Base-by-base conservation (phyloP, 2,113 vertebrate species). In the Malurus melanocephalus region DNA sequence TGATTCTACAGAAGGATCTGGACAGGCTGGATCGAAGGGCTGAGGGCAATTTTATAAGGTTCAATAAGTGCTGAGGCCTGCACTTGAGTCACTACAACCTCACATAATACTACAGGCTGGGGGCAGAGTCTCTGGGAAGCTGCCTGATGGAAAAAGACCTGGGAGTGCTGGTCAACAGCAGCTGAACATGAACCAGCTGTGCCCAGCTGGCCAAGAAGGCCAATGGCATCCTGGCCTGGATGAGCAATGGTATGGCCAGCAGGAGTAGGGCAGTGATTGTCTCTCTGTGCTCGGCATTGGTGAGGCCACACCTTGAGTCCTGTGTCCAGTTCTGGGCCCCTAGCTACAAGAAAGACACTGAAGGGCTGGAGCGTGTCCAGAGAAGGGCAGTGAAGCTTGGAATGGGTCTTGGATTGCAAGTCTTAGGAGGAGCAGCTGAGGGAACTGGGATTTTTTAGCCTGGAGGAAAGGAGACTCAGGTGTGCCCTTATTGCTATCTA, bases 261-360 rank as follows among this genome's bases (percentile, higher is more conserved):
- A 62, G 71, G 18, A 24, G 2, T 5, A 45, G 32, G 64, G 35
- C 18, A 64, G 19, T 8, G 28, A 13, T 4, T 0, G 19, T 56
- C 3, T 3, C 16, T 7, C 11, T 45, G 4, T 24, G 15, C 43
- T 30, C 0, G 0, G 35, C 32, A 6, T 16, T 32, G 51, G 11
- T 49, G 33, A 32, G 21, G 17, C 15, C 4, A 13, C 23, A 13
- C 23, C 27, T 77, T 0, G 0, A 28, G 10, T 52, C 7, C 16
- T 26, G 19, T n/a, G 13, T 46, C 16, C 4, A 7, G 23, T 83
- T 89, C 0, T 51, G 57, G 27, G 45, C 19, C 28, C 8, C 27
- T 57, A 32, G 51, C 11, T 38, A 13, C 19, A 21, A 17, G 13
- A 52, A 23, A 11, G 24, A 14, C 15, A 30, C 1, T 10, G n/a